A percentile compares a stretch with the other conserved stretches of the same genome.
Conservation (phyloP, 2,888 invertebrate species). For the Tachina grossa region DNA sequence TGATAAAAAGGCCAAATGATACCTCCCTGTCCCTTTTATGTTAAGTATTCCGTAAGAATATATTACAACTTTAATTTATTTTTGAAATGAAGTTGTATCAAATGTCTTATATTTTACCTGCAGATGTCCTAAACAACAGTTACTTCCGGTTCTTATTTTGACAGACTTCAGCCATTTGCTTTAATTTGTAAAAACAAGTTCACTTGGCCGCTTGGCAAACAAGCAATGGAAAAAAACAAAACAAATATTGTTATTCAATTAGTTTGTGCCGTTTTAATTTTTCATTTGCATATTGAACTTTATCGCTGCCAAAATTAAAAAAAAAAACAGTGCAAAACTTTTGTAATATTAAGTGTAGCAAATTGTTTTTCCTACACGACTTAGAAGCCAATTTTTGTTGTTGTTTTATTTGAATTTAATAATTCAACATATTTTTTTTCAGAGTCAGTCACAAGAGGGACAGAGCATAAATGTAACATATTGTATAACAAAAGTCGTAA, state of each 20-base stretch:
- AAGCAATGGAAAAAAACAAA: neutral
- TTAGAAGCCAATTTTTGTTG: constrained; percentile 20
- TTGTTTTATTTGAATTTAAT: constrained; percentile 36
- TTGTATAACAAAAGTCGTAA: constrained; percentile 53
- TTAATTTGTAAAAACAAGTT: neutral
- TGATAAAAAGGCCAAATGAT: too few relatives aligned
- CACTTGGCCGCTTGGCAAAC: neutral
- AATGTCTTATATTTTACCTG: constrained; percentile 56
- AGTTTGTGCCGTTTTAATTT: constrained; percentile 31
- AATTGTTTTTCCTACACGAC: constrained; percentile 24
- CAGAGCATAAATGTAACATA: constrained; percentile 51
- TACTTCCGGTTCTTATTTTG: constrained; percentile 44
- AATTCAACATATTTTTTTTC: constrained; percentile 2
- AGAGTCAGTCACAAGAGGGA: neutral
- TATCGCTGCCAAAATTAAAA: constrained; percentile 1
- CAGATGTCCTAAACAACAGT: constrained; percentile 37
- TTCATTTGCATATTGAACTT: constrained; percentile 68
- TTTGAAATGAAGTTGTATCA: constrained; percentile 17
- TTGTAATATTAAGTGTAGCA: constrained; percentile 8
- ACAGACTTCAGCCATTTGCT: constrained; percentile 47
- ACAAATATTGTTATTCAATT: constrained; percentile 25
- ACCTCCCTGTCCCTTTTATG: neutral
- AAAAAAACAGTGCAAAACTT: constrained; percentile 24
- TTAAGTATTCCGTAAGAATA: neutral
- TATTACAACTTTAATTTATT: constrained; percentile 42